Evolutionary conservation across 2,888 invertebrate species (phyloP), one percentile per base, ranked within the genome.

Genomic region (Polyommatus iphigenia): DNA sequence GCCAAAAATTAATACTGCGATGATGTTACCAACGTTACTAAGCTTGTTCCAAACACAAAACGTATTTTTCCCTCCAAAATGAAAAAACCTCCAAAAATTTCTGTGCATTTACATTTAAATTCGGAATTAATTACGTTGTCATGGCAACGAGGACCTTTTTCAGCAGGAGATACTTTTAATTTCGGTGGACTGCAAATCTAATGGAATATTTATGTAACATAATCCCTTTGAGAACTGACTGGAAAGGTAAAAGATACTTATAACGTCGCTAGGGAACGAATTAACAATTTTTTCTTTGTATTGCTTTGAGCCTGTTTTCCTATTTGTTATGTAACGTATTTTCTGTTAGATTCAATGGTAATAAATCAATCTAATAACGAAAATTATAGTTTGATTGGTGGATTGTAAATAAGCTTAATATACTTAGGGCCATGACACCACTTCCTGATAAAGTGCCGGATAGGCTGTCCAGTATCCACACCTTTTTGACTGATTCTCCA

Each of bases 191-290:
- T 24, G 24, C 54, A 50, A 75, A 54, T 50, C 29, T 75, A 75
- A 75, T 75, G 54, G 75, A 75, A 75, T 75, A 75, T 75, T 75
- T 75, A 50, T 75, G 75, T 75, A 50, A 75, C 75, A 75, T 75
- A 75, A 75, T 75, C 75, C 75, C 75, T 75, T 54, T 75, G 75
- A 75, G 75, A 50, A 46, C 75, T 50, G 50, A 1, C 50, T 46
- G 75, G 29, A 29, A 50, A 75, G 54, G 75, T 75, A 75, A 75
- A 75, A 75, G 54, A 75, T 50, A 75, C 50, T 75, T 29, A 24
- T 75, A 29, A 75, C 50, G 54, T 50, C 75, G 75, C 75, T 54
- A 29, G 75, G 50, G 24, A 75, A 75, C 29, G 24, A 75, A 75
- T 75, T 75, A 75, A 50, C 72, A 75, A 6, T 75, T 75, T 73